A percentile compares a stretch with the other conserved stretches of the same genome.
phyloP scores from a whole-genome alignment of 2,888 invertebrate species.

The Drosophila paramelanica region DNA sequence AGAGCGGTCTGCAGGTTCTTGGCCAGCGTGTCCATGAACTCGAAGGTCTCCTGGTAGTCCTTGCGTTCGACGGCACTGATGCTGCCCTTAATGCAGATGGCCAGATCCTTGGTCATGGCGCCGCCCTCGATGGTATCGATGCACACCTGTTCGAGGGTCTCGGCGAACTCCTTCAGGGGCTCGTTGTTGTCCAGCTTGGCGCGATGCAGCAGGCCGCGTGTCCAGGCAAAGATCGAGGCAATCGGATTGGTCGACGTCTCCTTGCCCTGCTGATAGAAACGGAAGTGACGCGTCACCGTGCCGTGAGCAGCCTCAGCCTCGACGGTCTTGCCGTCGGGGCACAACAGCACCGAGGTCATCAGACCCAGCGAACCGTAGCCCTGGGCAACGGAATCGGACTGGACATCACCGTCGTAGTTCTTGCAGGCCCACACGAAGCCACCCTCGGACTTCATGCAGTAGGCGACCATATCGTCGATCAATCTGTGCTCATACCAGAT shows the following conservation, averaged over 20 bases:
- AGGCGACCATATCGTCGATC: conserved; percentile 99
- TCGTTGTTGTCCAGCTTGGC: conserved; percentile 96
- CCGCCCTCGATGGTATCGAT: conserved; percentile 97
- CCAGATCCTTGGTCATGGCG: conserved; percentile 99
- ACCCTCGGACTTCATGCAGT: conserved; percentile 98
- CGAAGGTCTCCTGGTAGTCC: conserved; percentile 98
- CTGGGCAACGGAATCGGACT: conserved; percentile 99
- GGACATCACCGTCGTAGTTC: conserved; percentile 99
- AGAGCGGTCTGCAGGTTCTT: conserved; percentile 89
- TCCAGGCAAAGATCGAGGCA: conserved; percentile 99
- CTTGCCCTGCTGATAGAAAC: conserved; percentile 95
- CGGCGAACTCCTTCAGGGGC: conserved; percentile 91
- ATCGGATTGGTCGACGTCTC: conserved; percentile 99
- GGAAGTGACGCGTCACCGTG: conserved; percentile 96
- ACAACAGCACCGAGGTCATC: conserved; percentile 98
- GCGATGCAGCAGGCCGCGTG: conserved; percentile 95
- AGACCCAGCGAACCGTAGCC: conserved; percentile 98
- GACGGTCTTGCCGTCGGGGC: conserved; percentile 99
- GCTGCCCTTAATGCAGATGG: conserved; percentile 98
- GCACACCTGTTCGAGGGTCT: conserved; percentile 95
- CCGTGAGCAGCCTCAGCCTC: conserved; percentile 99
- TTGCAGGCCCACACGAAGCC: conserved; percentile 99
- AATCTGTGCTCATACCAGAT: conserved; percentile 99
- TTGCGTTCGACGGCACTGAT: conserved; percentile 89
- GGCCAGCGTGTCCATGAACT: conserved; percentile 97